Base-by-base conservation (phyloP, 2,113 vertebrate species). In the Dipodomys stephensi region DNA sequence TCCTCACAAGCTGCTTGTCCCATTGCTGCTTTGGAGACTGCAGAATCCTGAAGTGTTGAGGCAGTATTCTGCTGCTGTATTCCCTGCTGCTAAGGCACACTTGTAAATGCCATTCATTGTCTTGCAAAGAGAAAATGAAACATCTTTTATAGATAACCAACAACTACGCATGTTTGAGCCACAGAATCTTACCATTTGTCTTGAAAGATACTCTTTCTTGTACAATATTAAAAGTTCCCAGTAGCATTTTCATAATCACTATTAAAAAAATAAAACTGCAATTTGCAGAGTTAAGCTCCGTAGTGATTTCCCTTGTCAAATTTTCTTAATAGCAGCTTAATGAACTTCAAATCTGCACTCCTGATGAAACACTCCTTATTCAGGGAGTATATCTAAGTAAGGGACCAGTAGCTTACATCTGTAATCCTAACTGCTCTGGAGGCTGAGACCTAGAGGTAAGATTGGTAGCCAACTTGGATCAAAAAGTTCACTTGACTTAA, bases 251-350 rank as follows among this genome's bases (percentile, higher is more conserved):
- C 2, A 39, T 90, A 90, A 81, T 91, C 67, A 60, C 64, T 69
- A 0, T 91, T 87, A 60, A 68, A 84, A 82, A 80, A 62, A 49
- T 2, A 57, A 81, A 85, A 94, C 57, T 73, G 64, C 68, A 67
- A 62, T 39, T 79, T 71, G 4, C 65, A 62, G 27, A 35, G 19
- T 77, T 83, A 69, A 68, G 57, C 49, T 84, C 57, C 46, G 64
- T 57, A 0, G 27, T 81, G 71, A 83, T 79, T 88, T 94, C 83
- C 68, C 78, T 32, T 90, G 53, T 90, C 86, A 94, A 32, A 49
- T 88, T 94, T 95, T 84, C 76, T 80, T 68, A 92, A 90, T 78
- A 94, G 83, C 57, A 32, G 76, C 15, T 22, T 9, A 23, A 83
- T 77, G 90, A 84, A 15, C 25, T 73, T 44, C 72, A 87, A 94